Evolutionary conservation across 2,797 vertebrate species (phyloP), one percentile per base, ranked within the genome.

Genomic region (Premnoplex brunnescens): DNA sequence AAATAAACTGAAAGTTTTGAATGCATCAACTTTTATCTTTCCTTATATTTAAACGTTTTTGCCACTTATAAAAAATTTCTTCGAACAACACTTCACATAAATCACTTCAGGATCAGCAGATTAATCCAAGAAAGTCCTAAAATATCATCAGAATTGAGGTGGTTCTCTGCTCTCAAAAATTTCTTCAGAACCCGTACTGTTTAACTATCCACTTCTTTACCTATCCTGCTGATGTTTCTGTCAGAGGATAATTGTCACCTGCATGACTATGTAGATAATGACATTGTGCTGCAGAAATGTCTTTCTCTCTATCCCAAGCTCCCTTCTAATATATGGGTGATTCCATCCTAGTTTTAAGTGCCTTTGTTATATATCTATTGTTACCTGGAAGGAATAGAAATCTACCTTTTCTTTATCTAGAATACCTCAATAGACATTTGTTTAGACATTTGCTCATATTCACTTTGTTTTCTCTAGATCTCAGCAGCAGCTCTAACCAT

Each of bases 81-180:
- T 82, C 36, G 85, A 81, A 24, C 1, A 71, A 44, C 2, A 46
- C 13, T 1, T 19, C 34, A 20, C 9, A 39, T 22, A 63, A 46
- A 69, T 63, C 2, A 26, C 5, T 64, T 85, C 30, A 73, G 12
- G 20, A 66, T n/a, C 21, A 63, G 6, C 71, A 46, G 21, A 55
- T 51, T 83, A 67, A 74, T 36, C 12, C 9, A 84, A 92, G 12
- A 59, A 80, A 86, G 55, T 36, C 32, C 27, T 62, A 36, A 69
- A 71, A 34, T 46, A 74, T 23, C 18, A 52, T 36, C 4, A 39
- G 3, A 12, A 56, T 3, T 34, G 23, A 71, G 32, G 14, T 34
- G 8, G 15, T 34, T 68, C 46, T 1, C 0, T 41, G 8, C 0
- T n/a, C 32, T 51, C 46, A 24, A 71, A 41, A 28, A n/a, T 43